Evolutionary conservation across 2,113 vertebrate species (phyloP), one percentile per base, ranked within the genome.

Genomic region (Platysteira castanea): DNA sequence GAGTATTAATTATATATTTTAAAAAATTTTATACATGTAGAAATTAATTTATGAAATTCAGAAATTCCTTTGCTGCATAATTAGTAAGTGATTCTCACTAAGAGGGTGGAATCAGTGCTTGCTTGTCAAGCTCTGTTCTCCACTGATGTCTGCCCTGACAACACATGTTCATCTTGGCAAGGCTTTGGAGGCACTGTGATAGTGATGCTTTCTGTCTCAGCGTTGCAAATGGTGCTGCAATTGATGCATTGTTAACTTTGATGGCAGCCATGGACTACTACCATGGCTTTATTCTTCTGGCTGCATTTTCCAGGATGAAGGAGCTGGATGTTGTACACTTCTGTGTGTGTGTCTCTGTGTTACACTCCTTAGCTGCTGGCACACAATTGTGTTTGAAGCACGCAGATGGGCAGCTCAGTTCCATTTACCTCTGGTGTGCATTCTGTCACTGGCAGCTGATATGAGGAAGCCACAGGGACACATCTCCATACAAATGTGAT

Each of bases 371-470:
- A 82, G 88, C 95, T 94, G 74, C 89, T 98, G 98, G 97, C 98
- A 98, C 97, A 94, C 91, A 94, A 78, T 91, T 92, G 84, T 94
- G 97, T 97, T 98, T 96, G 96, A 97, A 96, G 96, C 97, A 98
- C 89, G 86, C 98, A 98, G 98, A 98, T 98, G 98, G 97, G 98
- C 98, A 95, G 95, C 86, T 89, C 84, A 24, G 96, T 96, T 97
- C 90, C 94, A 95, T 97, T 97, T 96, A 97, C 90, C 97, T 96
- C 94, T 89, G 88, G 91, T 96, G 90, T 86, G 82, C 95, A 68
- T 97, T 96, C 95, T 97, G 95, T 96, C 94, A 95, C 76, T 97
- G 96, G 94, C 96, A 97, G 95, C 82, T 23, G 27, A 92, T 90
- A 67, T 37, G 67, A 96, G 86, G 83, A 97, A 95, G 74, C 94